Evolutionary conservation across 2,797 vertebrate genomes (phyloP).

Genomic region (Poecilia velifera): DNA sequence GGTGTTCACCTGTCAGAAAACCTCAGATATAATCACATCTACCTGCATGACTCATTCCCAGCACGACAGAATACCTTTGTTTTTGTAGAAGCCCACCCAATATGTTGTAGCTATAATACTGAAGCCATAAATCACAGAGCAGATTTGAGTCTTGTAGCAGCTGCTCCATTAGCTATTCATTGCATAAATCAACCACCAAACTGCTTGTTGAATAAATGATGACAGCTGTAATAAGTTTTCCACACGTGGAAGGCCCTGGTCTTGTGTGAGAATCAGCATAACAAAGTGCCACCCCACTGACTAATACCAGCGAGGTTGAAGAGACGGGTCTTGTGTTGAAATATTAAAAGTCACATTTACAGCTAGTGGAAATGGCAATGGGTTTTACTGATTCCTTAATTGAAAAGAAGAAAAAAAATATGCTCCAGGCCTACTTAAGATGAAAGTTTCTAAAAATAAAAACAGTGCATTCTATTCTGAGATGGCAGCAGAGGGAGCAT

Average conservation of each 20-base stretch:
- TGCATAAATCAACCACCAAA: constrained; percentile 73
- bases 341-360: constrained; percentile 4
- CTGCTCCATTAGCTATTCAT: constrained; percentile 74
- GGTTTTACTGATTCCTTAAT: constrained; percentile 50
- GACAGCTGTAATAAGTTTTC: constrained; percentile 58
- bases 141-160: constrained; percentile 60
- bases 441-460: constrained; percentile 69
- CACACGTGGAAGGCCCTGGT: constrained; percentile 42
- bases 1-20: constrained; percentile 54
- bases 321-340: constrained; percentile 2
- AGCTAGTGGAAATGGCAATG: constrained; percentile 40
- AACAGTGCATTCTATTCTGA: constrained; percentile 60
- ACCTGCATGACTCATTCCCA: constrained; percentile 55
- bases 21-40: constrained; percentile 60
- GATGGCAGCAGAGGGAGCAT: constrained; percentile 47
- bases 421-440: constrained; percentile 51
- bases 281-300: constrained; percentile 8
- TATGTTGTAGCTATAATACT: constrained; percentile 49
- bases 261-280: constrained; percentile 31
- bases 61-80: constrained; percentile 34
- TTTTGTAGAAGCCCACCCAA: constrained; percentile 27
- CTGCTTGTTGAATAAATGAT: constrained; percentile 75
- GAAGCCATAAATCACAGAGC: constrained; percentile 57
- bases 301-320: neutral
- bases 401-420: constrained; percentile 41